Conservation (phyloP, 2,888 invertebrate genomes). For the Hypomecis punctinalis region DNA sequence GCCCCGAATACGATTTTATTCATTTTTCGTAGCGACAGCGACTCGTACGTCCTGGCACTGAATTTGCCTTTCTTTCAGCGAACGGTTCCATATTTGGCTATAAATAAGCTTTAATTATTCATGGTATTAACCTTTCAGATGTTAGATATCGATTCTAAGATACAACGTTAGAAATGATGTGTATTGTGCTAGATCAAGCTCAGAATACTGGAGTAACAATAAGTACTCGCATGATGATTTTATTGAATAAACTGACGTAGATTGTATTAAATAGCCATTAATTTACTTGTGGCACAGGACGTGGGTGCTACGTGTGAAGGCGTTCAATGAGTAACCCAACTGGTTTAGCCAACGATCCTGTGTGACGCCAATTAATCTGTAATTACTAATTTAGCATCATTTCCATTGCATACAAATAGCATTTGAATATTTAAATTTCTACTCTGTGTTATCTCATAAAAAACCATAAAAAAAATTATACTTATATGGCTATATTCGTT, state of each 20-base stretch:
- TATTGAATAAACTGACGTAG: conserved; percentile 14
- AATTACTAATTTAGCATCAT: conserved; percentile 38
- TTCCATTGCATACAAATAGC: conserved; percentile 18
- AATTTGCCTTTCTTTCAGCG: conserved; percentile 72
- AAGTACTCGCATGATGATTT: conserved; percentile 10
- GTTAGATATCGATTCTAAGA: neutral
- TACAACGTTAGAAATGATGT: too few relatives aligned
- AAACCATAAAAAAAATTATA: neutral
- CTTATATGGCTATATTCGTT: too few relatives aligned
- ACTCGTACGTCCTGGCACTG: conserved; percentile 80
- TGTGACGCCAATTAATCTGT: conserved; percentile 45
- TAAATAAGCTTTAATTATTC: conserved; percentile 20
- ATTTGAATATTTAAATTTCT: conserved; percentile 3
- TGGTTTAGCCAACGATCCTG: conserved; percentile 53
- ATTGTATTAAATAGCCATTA: conserved; percentile 34
- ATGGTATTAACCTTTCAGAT: neutral
- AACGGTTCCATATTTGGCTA: conserved; percentile 33
- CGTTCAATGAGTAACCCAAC: conserved; percentile 63
- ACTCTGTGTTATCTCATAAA: neutral
- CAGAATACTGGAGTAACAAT: conserved; percentile 1
- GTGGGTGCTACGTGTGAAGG: conserved; percentile 66
- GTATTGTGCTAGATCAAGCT: too few relatives aligned
- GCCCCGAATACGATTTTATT: conserved; percentile 80
- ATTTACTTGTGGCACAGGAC: conserved; percentile 20
- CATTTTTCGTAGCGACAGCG: conserved; percentile 81